Base-by-base conservation (phyloP, 2,888 invertebrate species). In the Deilephila elpenor region DNA sequence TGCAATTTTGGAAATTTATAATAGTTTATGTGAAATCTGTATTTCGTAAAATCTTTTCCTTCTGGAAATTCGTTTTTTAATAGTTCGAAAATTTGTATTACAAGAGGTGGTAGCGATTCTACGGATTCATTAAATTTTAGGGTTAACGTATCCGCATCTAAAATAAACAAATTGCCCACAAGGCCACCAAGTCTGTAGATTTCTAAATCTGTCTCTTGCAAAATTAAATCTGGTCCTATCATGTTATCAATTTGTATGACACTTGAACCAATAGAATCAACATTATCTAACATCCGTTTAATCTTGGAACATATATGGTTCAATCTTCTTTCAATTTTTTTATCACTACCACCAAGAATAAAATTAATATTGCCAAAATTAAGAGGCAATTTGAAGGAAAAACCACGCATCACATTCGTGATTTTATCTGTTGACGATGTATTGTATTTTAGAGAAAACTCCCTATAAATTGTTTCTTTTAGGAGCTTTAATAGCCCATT, bases 381-480 rank as follows among this genome's bases (percentile, higher is more conserved):
- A 4, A 67, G 2, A 5, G 79, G 80, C 62, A 79, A 72, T 74
- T 78, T 76, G 70, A 80, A 76, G 44, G 8, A 17, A 19, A 73
- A 60, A 17, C 73, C 32, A 73, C 62, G 72, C 61, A 70, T 71
- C 11, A 83, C 71, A 74, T 79, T 76, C 7, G 80, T 74, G 74
- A 76, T 81, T 5, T 74, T 17, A 37, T 75, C 74, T 61, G 34
- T 37, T n/a, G 74, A 74, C 77, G 78, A 77, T 73, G 79, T 79
- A 56, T 78, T 74, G 71, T 81, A 73, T 56, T 78, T 79, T 59
- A 78, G 73, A 59, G 80, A 74, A 51, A 83, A 76, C 77, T 81
- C 79, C 59, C 75, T 78, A 59, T 73, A 83, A 59, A 86, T 80
- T 20, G 79, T 76, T 70, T 84, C 79, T 74, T 76, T 80, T 51